phyloP scores from a whole-genome alignment of 2,888 invertebrate species.

The Pollenia labialis region DNA sequence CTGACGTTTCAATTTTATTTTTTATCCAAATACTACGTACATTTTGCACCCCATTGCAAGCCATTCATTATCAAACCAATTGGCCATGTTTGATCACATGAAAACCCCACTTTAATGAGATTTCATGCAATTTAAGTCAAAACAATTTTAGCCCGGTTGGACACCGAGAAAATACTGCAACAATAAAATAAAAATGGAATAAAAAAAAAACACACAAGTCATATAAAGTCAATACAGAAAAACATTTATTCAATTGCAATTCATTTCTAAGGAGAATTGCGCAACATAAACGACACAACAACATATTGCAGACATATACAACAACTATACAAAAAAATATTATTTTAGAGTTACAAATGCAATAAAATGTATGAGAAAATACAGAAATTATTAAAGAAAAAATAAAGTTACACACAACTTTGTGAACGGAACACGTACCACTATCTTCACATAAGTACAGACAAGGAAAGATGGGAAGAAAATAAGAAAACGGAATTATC shows the following conservation, averaged over 20 bases:
- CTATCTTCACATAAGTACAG: conserved; percentile 1
- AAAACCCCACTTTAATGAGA: conserved; percentile 72
- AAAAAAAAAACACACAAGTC: not conserved
- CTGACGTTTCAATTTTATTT: not conserved
- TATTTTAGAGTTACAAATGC: conserved; percentile 33
- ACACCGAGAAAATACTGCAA: conserved; percentile 47
- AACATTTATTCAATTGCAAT: conserved; percentile 65
- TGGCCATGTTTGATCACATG: conserved; percentile 58
- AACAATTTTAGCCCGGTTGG: conserved; percentile 72
- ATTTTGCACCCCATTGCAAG: conserved; percentile 53
- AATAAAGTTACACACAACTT: conserved; percentile 51
- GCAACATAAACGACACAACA: conserved; percentile 60
- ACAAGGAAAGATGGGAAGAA: conserved; percentile 20
- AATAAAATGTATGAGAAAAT: conserved; percentile 59
- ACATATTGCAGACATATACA: conserved; percentile 44
- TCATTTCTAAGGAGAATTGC: conserved; percentile 20
- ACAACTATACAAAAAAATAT: conserved; percentile 44
- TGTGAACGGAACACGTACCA: conserved; percentile 67
- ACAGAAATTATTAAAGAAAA: conserved; percentile 32
- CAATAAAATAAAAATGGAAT: conserved; percentile 26
- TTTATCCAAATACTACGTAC: not conserved
- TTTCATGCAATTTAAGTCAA: conserved; percentile 73
- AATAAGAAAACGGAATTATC: conserved; percentile 62
- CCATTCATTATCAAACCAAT: conserved; percentile 64
- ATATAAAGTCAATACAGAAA: conserved; percentile 57